Percentiles rank a stretch among this genome's conserved stretches.
Conservation (phyloP, 2,797 vertebrate genomes). For the Stomatorhinus walkeri region DNA sequence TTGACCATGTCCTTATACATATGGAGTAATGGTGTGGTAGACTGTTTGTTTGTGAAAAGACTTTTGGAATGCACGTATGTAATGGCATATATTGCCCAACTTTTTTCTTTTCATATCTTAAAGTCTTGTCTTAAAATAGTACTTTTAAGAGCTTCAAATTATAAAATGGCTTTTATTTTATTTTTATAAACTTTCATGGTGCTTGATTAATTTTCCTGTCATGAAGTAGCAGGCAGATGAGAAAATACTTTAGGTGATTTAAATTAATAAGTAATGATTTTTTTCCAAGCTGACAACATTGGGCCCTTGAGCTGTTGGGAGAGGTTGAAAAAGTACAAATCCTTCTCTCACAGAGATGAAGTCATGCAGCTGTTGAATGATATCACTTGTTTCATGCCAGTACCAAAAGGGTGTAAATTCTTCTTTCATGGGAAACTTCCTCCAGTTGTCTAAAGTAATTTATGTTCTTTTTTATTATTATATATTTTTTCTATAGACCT, state of each 20-base stretch:
- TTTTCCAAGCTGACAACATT: not conserved
- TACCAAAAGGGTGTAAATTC: slow-evolving; percentile 5
- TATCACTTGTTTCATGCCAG: not conserved
- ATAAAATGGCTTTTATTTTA: not conserved
- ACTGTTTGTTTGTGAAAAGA: not conserved
- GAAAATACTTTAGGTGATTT: not conserved
- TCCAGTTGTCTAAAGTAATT: not conserved
- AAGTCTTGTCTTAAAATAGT: not conserved
- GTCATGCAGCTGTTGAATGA: slow-evolving; percentile 5
- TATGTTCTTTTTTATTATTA: not conserved
- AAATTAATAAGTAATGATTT: not conserved
- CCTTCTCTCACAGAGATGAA: not conserved
- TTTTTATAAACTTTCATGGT: not conserved
- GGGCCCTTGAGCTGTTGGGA: not conserved
- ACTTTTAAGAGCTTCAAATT: not conserved
- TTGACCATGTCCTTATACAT: not conserved
- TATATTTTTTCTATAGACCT: not conserved
- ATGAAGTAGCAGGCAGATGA: not conserved
- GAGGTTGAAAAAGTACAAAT: not conserved
- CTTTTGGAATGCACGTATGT: not conserved
- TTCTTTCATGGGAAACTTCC: slow-evolving; percentile 13
- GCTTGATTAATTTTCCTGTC: not conserved
- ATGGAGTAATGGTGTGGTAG: not conserved
- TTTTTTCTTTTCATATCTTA: not conserved
- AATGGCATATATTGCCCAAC: not conserved